phyloP scores from a whole-genome alignment of 2,888 invertebrate genomes.

The Pimpla rufipes region DNA sequence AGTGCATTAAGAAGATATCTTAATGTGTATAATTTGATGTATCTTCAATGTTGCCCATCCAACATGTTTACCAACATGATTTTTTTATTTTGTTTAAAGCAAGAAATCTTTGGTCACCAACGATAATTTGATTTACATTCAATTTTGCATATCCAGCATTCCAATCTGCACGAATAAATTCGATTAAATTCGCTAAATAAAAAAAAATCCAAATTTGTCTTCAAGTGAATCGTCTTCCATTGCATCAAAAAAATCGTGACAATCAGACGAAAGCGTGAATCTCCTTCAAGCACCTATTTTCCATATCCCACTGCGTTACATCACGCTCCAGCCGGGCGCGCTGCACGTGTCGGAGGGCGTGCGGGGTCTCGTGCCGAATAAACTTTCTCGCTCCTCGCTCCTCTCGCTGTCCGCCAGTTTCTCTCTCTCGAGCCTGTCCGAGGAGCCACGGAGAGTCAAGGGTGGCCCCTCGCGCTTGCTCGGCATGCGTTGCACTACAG shows the following conservation, averaged over 20 bases:
- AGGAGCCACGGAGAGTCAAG: constrained; percentile 41
- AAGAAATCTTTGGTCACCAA: too few relatives aligned
- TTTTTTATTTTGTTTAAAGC: too few relatives aligned
- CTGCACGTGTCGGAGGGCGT: constrained; percentile 35
- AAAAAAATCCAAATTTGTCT: not conserved
- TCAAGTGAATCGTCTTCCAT: not conserved
- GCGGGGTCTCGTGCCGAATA: constrained; percentile 49
- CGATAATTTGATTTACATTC: too few relatives aligned
- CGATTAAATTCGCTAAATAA: too few relatives aligned
- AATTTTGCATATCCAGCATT: too few relatives aligned
- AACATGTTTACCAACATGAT: too few relatives aligned
- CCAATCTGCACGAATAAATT: too few relatives aligned
- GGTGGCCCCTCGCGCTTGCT: constrained; percentile 27
- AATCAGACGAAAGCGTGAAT: not conserved
- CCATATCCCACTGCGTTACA: not conserved
- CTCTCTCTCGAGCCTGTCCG: constrained; percentile 35
- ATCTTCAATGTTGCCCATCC: too few relatives aligned
- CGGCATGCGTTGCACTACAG: constrained; percentile 57
- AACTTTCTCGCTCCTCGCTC: constrained; percentile 52
- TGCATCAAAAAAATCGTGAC: not conserved
- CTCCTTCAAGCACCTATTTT: not conserved
- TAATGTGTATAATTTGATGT: too few relatives aligned
- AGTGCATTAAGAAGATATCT: too few relatives aligned
- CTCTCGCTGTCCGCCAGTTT: constrained; percentile 18
- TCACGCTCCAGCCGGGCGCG: not conserved